A percentile compares a stretch with the other conserved stretches of the same genome.
Conservation (phyloP, 2,113 vertebrate species). For the Lophura nycthemera region DNA sequence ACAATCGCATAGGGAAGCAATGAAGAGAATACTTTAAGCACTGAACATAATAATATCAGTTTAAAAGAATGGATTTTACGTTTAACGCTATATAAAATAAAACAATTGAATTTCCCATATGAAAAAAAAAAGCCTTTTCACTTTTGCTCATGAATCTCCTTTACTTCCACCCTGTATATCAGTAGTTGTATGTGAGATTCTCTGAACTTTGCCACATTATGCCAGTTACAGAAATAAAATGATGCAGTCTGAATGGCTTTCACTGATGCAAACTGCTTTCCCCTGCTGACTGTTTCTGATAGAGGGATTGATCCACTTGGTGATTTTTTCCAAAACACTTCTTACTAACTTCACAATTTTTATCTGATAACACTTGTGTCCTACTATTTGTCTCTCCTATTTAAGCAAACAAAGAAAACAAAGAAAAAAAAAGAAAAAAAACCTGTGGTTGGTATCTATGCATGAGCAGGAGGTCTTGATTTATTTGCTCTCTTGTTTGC, state of each 20-base stretch:
- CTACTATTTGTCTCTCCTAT: not conserved
- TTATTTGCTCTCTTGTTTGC: slow-evolving; percentile 20
- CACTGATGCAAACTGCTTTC: not conserved
- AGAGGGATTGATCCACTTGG: not conserved
- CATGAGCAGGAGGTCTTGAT: not conserved
- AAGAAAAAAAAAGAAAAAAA: not conserved
- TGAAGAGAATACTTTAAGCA: not conserved
- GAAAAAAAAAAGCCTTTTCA: not conserved
- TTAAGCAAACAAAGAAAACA: not conserved
- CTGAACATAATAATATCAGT: not conserved
- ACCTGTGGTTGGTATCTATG: not conserved
- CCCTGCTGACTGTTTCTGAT: not conserved
- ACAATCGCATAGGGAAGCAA: not conserved
- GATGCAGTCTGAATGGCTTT: not conserved
- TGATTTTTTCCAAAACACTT: not conserved
- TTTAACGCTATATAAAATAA: not conserved
- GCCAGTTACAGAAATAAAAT: not conserved
- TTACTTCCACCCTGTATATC: not conserved
- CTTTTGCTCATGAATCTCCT: not conserved
- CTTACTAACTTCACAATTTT: not conserved
- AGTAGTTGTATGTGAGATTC: not conserved
- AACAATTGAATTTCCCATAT: not conserved
- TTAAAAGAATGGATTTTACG: not conserved
- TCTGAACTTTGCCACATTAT: not conserved
- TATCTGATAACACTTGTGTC: not conserved